These are phyloP conservation scores for Phylloscopus trochiloides DNA, from an alignment of 2,113 vertebrate genomes.

Conservation along the genomic window DNA sequence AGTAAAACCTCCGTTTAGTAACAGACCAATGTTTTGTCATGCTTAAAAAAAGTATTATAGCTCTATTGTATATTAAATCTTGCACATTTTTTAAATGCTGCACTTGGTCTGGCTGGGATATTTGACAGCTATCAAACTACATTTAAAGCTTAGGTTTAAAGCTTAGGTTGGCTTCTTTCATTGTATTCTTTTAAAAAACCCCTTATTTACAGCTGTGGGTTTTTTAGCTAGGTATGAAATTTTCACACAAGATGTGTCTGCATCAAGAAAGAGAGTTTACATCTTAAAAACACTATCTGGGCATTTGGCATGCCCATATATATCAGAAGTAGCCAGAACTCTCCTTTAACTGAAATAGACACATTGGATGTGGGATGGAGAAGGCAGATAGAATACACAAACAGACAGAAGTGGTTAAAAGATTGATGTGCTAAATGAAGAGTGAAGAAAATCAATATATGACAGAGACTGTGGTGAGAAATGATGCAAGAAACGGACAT, in stretches of 20 bases:
- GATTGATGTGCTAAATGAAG: background rate
- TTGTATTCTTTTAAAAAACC: background rate
- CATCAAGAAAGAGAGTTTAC: background rate
- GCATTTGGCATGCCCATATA: background rate
- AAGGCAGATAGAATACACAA: background rate
- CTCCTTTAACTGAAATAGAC: background rate
- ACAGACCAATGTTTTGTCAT: background rate
- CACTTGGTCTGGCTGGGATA: background rate
- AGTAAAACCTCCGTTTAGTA: background rate
- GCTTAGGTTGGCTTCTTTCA: background rate
- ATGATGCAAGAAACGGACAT: background rate
- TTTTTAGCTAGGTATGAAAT: background rate
- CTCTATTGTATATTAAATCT: background rate
- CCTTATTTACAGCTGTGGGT: rapidly evolving
- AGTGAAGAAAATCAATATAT: background rate
- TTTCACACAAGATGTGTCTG: background rate
- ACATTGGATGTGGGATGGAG: background rate
- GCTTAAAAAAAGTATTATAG: background rate
- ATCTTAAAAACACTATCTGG: background rate
- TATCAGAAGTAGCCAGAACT: background rate
- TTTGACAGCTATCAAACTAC: background rate
- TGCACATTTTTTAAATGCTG: background rate
- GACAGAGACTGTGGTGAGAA: background rate
- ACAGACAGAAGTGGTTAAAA: background rate
- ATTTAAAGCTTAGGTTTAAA: background rate